A percentile compares a stretch with the other conserved stretches of the same genome.
phyloP scores from a whole-genome alignment of 2,888 invertebrate species.

The Sthenelais limicola region DNA sequence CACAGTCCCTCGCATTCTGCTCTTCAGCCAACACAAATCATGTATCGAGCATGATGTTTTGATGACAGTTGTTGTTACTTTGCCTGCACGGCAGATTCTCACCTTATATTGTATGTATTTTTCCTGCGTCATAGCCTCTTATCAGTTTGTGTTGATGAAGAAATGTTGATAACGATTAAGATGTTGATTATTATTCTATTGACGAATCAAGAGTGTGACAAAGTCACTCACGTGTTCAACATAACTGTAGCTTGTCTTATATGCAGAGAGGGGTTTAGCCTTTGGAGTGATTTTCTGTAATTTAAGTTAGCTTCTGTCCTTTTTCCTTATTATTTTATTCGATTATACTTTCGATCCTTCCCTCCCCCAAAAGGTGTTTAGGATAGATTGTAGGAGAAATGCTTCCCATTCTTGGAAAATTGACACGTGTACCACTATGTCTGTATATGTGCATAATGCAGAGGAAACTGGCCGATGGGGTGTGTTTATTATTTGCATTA shows the following conservation, averaged over 20 bases:
- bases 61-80: conserved; percentile 19
- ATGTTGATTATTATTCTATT: conserved; percentile 32
- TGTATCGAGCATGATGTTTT: conserved; percentile 17
- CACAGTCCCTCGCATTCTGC: background rate
- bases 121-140: background rate
- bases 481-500: conserved; percentile 26
- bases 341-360: conserved; percentile 31
- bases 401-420: conserved; percentile 29
- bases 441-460: conserved; percentile 41
- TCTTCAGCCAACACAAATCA: background rate
- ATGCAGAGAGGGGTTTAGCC: conserved; percentile 9
- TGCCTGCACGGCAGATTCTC: background rate
- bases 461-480: background rate
- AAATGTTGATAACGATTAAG: conserved; percentile 16
- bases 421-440: conserved; percentile 31
- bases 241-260: conserved; percentile 18
- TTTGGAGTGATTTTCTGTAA: conserved; percentile 33
- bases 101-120: conserved; percentile 6
- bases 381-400: conserved; percentile 25
- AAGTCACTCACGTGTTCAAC: conserved; percentile 32
- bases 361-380: conserved; percentile 7
- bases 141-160: conserved; percentile 25
- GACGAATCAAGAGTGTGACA: conserved; percentile 26
- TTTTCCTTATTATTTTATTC: conserved; percentile 19
- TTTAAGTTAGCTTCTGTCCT: conserved; percentile 29